phyloP scores from a whole-genome alignment of 1,140 invertebrate genomes.

The Melipona quadrifasciata region DNA sequence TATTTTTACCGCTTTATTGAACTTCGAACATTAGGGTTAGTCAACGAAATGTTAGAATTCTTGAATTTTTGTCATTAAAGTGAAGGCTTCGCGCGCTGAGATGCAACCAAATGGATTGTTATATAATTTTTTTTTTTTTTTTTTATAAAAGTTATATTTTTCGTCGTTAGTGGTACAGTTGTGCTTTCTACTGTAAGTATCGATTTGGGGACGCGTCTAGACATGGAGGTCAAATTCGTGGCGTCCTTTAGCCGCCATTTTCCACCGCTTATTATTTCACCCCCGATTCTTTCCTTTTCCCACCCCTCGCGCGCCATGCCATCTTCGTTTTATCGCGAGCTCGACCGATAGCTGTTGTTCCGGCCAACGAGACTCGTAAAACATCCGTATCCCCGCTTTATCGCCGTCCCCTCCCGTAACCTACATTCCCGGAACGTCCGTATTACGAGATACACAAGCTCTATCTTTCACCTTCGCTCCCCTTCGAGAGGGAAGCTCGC shows the following conservation, averaged over 20 bases:
- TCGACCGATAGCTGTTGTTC: background rate
- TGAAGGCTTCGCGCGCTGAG: no score
- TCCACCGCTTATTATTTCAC: slow-evolving; percentile 8
- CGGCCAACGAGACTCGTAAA: slow-evolving; percentile 18
- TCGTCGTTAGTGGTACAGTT: no score
- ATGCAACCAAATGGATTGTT: no score
- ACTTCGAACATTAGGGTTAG: no score
- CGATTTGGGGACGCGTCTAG: slow-evolving; percentile 32
- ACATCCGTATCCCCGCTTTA: slow-evolving; percentile 9
- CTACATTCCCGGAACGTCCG: slow-evolving; percentile 30
- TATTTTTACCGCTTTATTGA: no score
- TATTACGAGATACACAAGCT: slow-evolving; percentile 2
- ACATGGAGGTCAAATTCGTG: slow-evolving; percentile 14
- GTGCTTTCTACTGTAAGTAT: slow-evolving; percentile 20
- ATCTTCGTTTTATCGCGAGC: slow-evolving; percentile 1
- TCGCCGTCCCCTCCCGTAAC: slow-evolving; percentile 37
- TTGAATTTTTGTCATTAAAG: no score
- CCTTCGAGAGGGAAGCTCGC: background rate
- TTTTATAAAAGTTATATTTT: no score
- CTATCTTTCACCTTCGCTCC: background rate
- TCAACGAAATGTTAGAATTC: no score
- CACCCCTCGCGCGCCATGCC: background rate
- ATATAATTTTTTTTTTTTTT: no score
- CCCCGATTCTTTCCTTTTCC: background rate
- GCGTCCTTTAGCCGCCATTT: slow-evolving; percentile 29